Percentiles rank a stretch among this genome's conserved stretches.
These are phyloP conservation scores for Thereva unica DNA, from an alignment of 2,888 invertebrate species.

Conservation along the genomic window DNA sequence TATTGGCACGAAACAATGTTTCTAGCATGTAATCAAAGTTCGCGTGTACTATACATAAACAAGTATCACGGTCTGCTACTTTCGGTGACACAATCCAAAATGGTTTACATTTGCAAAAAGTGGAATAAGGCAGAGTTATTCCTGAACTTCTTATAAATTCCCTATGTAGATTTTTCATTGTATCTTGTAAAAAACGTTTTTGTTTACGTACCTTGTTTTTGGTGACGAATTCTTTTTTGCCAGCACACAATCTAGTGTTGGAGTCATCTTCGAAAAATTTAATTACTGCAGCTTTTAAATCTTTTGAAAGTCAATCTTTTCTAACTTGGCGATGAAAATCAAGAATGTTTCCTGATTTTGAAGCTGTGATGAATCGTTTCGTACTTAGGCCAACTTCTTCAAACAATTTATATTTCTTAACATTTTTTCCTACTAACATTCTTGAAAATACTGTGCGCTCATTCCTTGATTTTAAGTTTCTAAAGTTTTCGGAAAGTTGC, in stretches of 20 bases:
- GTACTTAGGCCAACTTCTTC: too few relatives aligned
- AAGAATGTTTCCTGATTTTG: too few relatives aligned
- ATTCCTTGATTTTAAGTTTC: too few relatives aligned
- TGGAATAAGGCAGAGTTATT: not conserved
- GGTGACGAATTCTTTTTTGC: slow-evolving; percentile 12
- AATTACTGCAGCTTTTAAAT: too few relatives aligned
- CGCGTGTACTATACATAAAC: not conserved
- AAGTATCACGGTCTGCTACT: slow-evolving; percentile 5
- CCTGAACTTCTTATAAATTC: not conserved
- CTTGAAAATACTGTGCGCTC: too few relatives aligned
- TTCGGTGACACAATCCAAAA: slow-evolving; percentile 13
- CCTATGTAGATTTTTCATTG: not conserved
- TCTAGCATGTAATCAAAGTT: slow-evolving; percentile 7
- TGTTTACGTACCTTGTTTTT: not conserved
- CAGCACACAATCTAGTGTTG: slow-evolving; percentile 1
- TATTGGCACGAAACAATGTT: too few relatives aligned
- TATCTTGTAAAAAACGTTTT: slow-evolving; percentile 3
- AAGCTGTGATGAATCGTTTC: too few relatives aligned
- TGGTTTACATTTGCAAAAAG: not conserved
- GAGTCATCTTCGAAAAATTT: not conserved
- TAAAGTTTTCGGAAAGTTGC: too few relatives aligned
- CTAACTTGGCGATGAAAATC: too few relatives aligned
- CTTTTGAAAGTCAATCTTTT: too few relatives aligned
- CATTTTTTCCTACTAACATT: too few relatives aligned
- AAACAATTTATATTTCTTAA: too few relatives aligned